Percentiles rank a stretch among this genome's conserved stretches.
phyloP scores from a whole-genome alignment of 2,113 vertebrate genomes.

The Sceloporus tristichus region DNA sequence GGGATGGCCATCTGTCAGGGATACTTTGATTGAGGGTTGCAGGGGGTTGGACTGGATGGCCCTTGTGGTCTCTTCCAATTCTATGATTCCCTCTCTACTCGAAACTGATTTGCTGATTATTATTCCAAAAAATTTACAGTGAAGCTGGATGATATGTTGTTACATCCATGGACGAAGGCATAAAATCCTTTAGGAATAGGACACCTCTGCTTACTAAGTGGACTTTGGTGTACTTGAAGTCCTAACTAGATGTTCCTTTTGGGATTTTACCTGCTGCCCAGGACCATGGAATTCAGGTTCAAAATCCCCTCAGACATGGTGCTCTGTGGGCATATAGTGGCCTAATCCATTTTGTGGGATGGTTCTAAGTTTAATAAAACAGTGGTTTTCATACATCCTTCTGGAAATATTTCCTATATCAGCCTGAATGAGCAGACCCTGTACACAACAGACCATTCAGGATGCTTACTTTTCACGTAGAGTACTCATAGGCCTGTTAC shows the following conservation, averaged over 20 bases:
- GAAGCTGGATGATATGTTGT: not conserved
- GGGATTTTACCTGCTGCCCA: no score
- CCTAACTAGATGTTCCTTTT: not conserved
- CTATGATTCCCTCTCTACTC: not conserved
- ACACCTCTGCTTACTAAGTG: not conserved
- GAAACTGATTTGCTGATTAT: not conserved
- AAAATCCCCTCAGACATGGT: not conserved
- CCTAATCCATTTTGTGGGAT: not conserved
- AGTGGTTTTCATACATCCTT: not conserved
- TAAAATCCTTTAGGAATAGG: not conserved
- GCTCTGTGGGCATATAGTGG: not conserved
- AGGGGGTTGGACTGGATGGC: no score
- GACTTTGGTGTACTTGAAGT: not conserved
- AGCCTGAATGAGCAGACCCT: not conserved
- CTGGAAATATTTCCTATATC: not conserved
- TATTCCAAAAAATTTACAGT: not conserved
- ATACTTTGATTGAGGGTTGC: no score
- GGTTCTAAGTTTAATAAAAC: not conserved
- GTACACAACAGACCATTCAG: not conserved
- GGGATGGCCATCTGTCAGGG: no score
- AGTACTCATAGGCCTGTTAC: not conserved
- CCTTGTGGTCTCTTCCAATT: no score
- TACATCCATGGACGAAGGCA: not conserved
- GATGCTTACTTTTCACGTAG: not conserved
- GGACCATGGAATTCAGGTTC: not conserved